Base-by-base conservation (phyloP, 2,113 vertebrate genomes). In the Spheniscus mendiculus region DNA sequence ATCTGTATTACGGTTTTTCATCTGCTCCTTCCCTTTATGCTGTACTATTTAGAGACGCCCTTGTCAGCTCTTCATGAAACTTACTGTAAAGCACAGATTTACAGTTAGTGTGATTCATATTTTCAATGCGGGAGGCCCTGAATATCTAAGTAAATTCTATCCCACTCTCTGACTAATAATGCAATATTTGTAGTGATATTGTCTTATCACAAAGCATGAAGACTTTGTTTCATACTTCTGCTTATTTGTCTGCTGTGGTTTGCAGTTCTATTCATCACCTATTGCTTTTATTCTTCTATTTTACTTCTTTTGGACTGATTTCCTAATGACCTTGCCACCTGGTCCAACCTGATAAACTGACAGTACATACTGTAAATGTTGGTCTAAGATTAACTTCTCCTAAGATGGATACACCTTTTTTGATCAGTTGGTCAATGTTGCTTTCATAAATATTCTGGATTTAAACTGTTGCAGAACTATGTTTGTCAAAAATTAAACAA, bases 281-380 rank as follows among this genome's bases (percentile, higher is more conserved):
- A 88, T 61, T 86, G 38, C 52, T 85, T 93, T 95, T 95, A 70
- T 76, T 97, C 74, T 96, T 97, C 71, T 83, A 53, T 95, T 86
- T 96, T 86, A 87, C 83, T 97, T 90, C 78, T 95, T 85, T 94
- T 58, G 30, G 84, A 93, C 50, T 44, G 53, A 92, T 97, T 97
- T 97, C 92, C 89, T 86, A 49, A 59, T 71, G 61, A 62, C 87
- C 55, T 94, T 91, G 73, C 88, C 95, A 95, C 89, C 89, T 96
- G 95, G 62, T 92, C 82, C 34, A 53, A 79, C 74, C 87, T 81
- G 79, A 96, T 94, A 97, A 97, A 95, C 73, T 97, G 90, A 93
- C 85, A 96, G 63, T 72, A 97, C 44, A 83, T 59, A 95, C 71
- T 96, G 59, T 92, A 97, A 94, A 97, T 94, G 89, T 93, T 90